Base-by-base conservation (phyloP, 2,113 vertebrate genomes). In the Phylloscopus whistleri region DNA sequence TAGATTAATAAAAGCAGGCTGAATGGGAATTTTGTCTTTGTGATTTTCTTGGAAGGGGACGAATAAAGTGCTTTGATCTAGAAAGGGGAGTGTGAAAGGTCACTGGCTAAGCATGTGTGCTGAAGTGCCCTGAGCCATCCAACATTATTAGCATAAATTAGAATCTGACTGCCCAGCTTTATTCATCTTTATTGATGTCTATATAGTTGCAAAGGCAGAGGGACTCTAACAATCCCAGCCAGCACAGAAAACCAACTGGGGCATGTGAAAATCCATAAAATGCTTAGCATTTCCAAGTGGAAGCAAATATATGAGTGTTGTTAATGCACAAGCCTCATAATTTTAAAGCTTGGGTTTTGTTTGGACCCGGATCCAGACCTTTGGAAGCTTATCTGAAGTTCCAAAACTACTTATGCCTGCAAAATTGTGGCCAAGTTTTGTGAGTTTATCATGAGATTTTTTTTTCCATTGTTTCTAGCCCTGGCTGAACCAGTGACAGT, bases 11-110 rank as follows among this genome's bases (percentile, higher is more conserved):
- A 88, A 96, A 56, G 87, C 52, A 0, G 6, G 3, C 59, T 95
- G 96, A 96, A 94, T 88, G 52, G 88, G 88, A 96, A 96, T 96
- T 95, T 86, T 96, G 93, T 92, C 95, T 96, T 96, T 96, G 95
- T 95, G 94, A 86, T 93, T 97, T 94, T 91, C 92, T 88, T 96
- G 94, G 93, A 95, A 91, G 85, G 78, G 63, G 67, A 80, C 31
- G 59, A 95, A 91, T 95, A 66, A 87, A 95, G 55, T 53, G 80
- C 94, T 96, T 97, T 97, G 90, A 96, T 96, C 83, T 94, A 44
- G 85, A 94, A 94, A 89, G 49, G 52, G 30, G 48, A 93, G 60
- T 96, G 93, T 89, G 95, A 97, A 93, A 96, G 94, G 94, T 97
- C 93, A 96, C 90, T 78, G 83, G 76, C 90, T 92, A 90, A 94